phyloP scores from a whole-genome alignment of 2,113 vertebrate species.

The Marmota flaviventris region DNA sequence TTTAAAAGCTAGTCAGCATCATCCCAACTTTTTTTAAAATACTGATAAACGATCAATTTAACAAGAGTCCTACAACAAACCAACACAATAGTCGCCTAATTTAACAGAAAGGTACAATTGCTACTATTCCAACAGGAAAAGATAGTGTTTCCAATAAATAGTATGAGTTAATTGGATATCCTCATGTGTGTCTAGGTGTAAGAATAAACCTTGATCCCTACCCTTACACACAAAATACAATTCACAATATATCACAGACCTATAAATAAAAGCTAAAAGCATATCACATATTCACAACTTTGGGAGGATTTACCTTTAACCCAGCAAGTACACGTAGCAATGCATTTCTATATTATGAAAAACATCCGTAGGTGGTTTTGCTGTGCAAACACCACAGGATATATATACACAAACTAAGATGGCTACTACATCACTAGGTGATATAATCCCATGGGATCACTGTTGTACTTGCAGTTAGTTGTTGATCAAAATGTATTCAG shows the following conservation, averaged over 20 bases:
- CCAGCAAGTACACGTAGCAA: background rate
- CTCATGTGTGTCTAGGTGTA: background rate
- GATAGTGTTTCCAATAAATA: constrained; percentile 14
- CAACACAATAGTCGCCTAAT: background rate
- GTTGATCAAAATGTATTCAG: no score
- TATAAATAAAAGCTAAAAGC: constrained; percentile 30
- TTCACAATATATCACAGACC: background rate
- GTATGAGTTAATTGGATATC: background rate
- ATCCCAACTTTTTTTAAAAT: constrained; percentile 41
- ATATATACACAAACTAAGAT: background rate
- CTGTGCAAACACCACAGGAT: background rate
- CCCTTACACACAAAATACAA: constrained; percentile 12
- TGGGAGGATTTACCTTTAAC: background rate
- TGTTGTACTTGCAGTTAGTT: background rate
- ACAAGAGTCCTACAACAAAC: constrained; percentile 15
- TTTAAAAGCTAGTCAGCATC: background rate
- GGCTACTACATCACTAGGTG: background rate
- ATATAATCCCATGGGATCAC: background rate
- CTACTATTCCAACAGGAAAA: constrained; percentile 61
- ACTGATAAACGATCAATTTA: background rate
- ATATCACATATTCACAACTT: constrained; percentile 17
- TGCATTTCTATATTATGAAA: background rate
- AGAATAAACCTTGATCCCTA: constrained; percentile 7
- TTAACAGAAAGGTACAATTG: background rate
- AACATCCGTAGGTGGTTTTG: background rate